phyloP scores from a whole-genome alignment of 1,140 invertebrate species.

The Venustaconcha ellipsiformis region DNA sequence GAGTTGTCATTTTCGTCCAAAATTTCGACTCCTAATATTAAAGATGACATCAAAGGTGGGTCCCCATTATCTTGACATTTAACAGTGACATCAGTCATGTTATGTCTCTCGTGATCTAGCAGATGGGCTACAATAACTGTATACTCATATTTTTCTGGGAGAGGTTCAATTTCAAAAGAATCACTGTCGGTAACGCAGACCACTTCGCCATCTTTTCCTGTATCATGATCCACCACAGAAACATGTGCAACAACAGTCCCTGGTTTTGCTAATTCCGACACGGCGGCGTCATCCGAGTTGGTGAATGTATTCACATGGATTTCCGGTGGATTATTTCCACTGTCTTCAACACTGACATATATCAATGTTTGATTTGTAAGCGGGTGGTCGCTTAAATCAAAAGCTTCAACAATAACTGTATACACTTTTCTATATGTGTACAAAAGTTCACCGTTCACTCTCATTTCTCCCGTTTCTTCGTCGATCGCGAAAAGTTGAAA shows the following conservation, averaged over 20 bases:
- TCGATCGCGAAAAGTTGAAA: constrained; percentile 17
- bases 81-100: constrained; percentile 82
- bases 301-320: constrained; percentile 22
- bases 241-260: constrained; percentile 56
- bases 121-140: constrained; percentile 67
- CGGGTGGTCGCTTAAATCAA: constrained; percentile 22
- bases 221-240: constrained; percentile 53
- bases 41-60: constrained; percentile 79
- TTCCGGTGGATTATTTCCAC: constrained; percentile 24
- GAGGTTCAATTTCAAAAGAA: constrained; percentile 42
- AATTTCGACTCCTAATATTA: constrained; percentile 82
- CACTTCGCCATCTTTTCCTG: constrained; percentile 51
- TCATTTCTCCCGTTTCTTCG: constrained; percentile 24
- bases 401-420: constrained; percentile 28
- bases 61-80: constrained; percentile 83
- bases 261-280: constrained; percentile 46
- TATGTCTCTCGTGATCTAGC: constrained; percentile 83
- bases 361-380: constrained; percentile 24
- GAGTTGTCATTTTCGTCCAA: constrained; percentile 59
- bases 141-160: constrained; percentile 50
- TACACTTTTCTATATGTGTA: constrained; percentile 18
- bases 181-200: constrained; percentile 42
- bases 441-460: constrained; percentile 10
- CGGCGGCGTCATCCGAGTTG: constrained; percentile 2
- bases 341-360: constrained; percentile 24